Evolutionary conservation across 2,797 vertebrate genomes (phyloP).

Genomic region (Staurois parvus): DNA sequence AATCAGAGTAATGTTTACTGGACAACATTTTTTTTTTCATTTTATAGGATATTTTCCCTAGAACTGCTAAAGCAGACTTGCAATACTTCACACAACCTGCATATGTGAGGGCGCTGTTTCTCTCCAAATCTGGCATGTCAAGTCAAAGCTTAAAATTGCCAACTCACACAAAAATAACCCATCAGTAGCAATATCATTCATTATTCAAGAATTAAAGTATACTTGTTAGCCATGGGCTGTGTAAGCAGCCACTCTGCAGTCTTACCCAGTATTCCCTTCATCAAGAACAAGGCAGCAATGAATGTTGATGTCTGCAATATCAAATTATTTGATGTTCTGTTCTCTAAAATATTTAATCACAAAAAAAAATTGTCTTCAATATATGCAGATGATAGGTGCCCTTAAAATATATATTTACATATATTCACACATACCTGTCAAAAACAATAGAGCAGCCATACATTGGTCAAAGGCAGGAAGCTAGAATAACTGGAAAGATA

Average conservation of each 20-base stretch:
- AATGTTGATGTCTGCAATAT: not conserved
- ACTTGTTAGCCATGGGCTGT: not conserved
- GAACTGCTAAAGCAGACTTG: not conserved
- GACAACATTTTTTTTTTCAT: not conserved
- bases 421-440: too few relatives aligned
- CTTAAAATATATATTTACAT: not conserved
- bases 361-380: not conserved
- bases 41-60: not conserved
- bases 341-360: not conserved
- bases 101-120: not conserved
- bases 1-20: not conserved
- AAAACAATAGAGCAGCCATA: too few relatives aligned
- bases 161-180: conserved; percentile 7
- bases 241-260: conserved; percentile 4
- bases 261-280: not conserved
- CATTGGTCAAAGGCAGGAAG: too few relatives aligned
- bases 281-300: not conserved
- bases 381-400: not conserved
- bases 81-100: not conserved
- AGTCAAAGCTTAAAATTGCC: not conserved
- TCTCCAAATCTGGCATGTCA: not conserved
- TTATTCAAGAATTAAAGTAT: conserved; percentile 6
- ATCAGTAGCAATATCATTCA: conserved; percentile 5
- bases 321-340: not conserved
- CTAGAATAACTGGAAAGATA: too few relatives aligned